A percentile compares a stretch with the other conserved stretches of the same genome.
Conservation (phyloP, 2,797 vertebrate genomes). For the Bradypus variegatus region DNA sequence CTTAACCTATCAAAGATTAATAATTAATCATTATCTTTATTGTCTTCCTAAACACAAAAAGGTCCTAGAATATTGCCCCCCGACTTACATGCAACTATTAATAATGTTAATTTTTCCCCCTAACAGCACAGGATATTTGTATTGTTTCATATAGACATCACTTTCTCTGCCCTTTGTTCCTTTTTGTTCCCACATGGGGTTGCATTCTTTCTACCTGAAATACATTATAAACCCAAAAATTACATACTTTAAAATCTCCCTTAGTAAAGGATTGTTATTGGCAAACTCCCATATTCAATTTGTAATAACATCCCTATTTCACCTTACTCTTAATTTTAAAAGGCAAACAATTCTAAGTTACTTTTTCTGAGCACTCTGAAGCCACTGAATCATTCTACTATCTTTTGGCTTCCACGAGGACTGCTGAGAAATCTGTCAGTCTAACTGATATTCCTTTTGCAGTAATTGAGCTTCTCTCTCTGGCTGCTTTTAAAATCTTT, state of each 20-base stretch:
- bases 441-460: background rate
- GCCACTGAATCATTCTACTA: background rate
- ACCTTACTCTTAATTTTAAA: background rate
- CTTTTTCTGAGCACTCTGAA: background rate
- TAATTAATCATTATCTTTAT: background rate
- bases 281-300: background rate
- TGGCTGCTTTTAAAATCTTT: background rate
- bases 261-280: background rate
- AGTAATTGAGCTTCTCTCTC: background rate
- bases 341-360: background rate
- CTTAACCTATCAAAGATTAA: background rate
- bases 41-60: background rate
- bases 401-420: background rate
- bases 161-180: background rate
- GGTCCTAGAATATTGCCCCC: background rate
- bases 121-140: background rate
- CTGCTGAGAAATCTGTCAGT: background rate
- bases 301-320: background rate
- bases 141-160: background rate
- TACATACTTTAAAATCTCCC: background rate
- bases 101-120: background rate
- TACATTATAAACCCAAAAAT: background rate
- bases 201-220: background rate
- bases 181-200: background rate
- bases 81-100: background rate